Percentiles rank a stretch among this genome's conserved stretches.
Evolutionary conservation across 2,797 vertebrate genomes (phyloP).

Genomic region (Manis pentadactyla): DNA sequence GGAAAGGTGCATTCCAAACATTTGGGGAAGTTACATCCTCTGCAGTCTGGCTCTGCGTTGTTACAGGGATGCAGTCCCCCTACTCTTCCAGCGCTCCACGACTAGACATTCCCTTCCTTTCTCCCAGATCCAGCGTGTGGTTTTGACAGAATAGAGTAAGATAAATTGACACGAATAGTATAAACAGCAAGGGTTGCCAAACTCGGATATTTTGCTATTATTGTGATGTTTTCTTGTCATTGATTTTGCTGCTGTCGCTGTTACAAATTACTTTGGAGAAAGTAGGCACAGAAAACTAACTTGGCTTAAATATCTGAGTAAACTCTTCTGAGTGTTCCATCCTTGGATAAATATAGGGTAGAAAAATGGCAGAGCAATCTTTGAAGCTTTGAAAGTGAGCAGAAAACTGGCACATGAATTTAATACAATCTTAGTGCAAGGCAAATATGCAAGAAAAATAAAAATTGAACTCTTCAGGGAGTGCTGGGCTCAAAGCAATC

Average conservation of each 20-base stretch:
- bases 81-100: neutral
- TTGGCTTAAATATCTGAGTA: neutral
- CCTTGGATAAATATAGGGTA: neutral
- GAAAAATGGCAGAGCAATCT: neutral
- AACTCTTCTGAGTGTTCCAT: neutral
- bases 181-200: neutral
- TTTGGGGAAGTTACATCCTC: neutral
- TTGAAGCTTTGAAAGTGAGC: neutral
- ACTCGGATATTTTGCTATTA: neutral
- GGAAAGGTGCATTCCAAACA: neutral
- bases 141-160: neutral
- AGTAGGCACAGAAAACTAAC: neutral
- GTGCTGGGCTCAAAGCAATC: neutral
- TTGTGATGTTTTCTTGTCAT: neutral
- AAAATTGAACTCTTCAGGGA: neutral
- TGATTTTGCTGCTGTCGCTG: neutral
- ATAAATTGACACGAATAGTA: neutral
- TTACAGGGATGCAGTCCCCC: neutral
- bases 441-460: neutral
- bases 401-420: constrained; percentile 4
- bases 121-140: neutral
- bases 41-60: neutral
- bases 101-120: neutral
- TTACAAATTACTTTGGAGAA: neutral
- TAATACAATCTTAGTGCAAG: neutral